Evolutionary conservation across 2,888 invertebrate species (phyloP), one percentile per base, ranked within the genome.

Genomic region (Drosophila colorata): DNA sequence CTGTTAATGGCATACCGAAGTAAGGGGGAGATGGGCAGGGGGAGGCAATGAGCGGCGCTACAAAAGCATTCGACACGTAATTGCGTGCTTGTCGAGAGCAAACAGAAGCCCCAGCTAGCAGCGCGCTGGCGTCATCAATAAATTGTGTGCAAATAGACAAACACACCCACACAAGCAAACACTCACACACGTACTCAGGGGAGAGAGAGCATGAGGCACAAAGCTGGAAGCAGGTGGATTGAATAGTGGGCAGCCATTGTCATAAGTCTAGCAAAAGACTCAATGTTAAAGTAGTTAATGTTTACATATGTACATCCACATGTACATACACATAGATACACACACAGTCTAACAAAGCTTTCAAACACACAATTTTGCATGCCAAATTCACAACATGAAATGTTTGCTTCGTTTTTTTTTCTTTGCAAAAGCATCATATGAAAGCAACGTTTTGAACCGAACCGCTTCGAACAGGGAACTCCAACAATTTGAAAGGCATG

Each of bases 71-170:
- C 53, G 25, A 55, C 68, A 49, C 70, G 56, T 57, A 63, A 79
- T 79, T 74, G 75, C 57, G 43, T 59, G 78, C 55, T 81, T 74
- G 74, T 18, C 47, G 60, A 61, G 67, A 67, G 78, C 53, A 80
- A 71, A 74, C 78, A 74, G 59, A 71, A 77, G 78, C 63, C 63
- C 47, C 51, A 51, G 38, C 40, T 5, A 52, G 38, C 40, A 40
- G 40, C 40, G 20, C 61, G 58, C 57, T 70, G 68, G 74, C 70
- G 70, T 70, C 67, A 70, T 70, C 68, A 67, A 67, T 70, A 52
- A 74, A 49, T 49, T 57, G 48, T 64, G 46, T 31, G 20, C 51
- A 72, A 65, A 37, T 63, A 63, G 4, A 31, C 25, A 57, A 28
- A 40, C 28, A 52, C 41, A 53, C 68, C 37, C 48, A 69, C 52